Percentiles rank a stretch among this genome's conserved stretches.
phyloP scores from a whole-genome alignment of 2,888 invertebrate species.

The Imbricaverruca yamaguchii region DNA sequence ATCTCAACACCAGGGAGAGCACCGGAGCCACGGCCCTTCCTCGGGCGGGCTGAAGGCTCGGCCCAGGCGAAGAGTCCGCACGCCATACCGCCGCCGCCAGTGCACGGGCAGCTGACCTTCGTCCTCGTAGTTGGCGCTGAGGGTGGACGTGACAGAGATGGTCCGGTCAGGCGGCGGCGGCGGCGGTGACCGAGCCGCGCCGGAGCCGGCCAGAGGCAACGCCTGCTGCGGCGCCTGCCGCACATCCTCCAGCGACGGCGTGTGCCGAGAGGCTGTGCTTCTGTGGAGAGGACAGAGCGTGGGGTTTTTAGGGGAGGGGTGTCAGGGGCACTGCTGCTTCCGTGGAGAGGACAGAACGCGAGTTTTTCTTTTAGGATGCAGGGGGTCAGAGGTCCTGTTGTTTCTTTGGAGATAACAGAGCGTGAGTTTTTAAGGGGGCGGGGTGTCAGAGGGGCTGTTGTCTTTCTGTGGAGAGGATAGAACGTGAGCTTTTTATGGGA shows the following conservation, averaged over 20 bases:
- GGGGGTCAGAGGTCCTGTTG: too few relatives aligned
- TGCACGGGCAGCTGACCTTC: not conserved
- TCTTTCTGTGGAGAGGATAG: too few relatives aligned
- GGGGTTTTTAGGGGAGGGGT: not conserved
- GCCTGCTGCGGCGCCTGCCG: constrained; percentile 21
- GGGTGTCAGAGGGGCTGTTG: too few relatives aligned
- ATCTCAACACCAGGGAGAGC: too few relatives aligned
- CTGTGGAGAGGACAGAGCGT: not conserved
- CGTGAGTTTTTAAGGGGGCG: not conserved
- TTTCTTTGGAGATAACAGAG: not conserved
- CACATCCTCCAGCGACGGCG: not conserved
- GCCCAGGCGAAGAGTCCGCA: too few relatives aligned
- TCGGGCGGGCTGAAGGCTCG: too few relatives aligned
- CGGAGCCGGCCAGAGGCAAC: not conserved
- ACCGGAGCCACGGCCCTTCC: too few relatives aligned
- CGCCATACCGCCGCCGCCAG: too few relatives aligned
- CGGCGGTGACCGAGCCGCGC: not conserved
- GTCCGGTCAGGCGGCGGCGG: constrained; percentile 23
- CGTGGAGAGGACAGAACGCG: too few relatives aligned
- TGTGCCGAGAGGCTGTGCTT: not conserved
- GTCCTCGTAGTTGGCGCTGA: not conserved
- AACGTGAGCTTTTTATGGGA: too few relatives aligned
- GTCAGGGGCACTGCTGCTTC: not conserved
- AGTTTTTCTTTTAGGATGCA: too few relatives aligned
- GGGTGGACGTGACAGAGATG: constrained; percentile 24